Base-by-base conservation (phyloP, 2,797 vertebrate genomes). In the Mormyrops boulengeri region DNA sequence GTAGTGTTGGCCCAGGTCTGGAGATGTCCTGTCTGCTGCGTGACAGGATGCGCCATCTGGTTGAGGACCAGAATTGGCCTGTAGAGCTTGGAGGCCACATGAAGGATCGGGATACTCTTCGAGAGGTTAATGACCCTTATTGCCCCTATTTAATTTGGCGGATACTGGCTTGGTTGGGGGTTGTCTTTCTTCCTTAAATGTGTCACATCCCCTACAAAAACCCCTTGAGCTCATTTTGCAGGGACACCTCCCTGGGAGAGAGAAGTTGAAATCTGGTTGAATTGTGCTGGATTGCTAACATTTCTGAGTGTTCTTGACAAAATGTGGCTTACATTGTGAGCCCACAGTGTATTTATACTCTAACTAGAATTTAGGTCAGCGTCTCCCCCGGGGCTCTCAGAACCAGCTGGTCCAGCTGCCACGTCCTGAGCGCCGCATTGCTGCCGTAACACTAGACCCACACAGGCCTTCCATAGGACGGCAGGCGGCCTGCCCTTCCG, bases 361-460 rank as follows among this genome's bases (percentile, higher is more conserved):
- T 12, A 87, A 87, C 26, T 87, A 50, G 85, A 87, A 87, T 87
- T 55, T 87, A 87, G 85, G 85, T 55, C 85, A 87, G 22, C 9
- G 50, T 49, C 11, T 87, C 85, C 85, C 85, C 12, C 30, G 49
- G 52, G 85, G 85, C 49, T 55, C 52, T 50, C 85, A 38, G 22
- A 55, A 38, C 52, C 85, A 87, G 85, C 49, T 87, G 85, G 52
- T 55, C 30, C 85, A 87, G 85, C 47, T 17, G n/a, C 85, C 50
- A 26, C 50, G n/a, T 55, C 85, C 85, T 26, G n/a, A 53, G 30
- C 85, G 4, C 26, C 85, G 49, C 85, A 87, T 57, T 38, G 85
- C 85, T 87, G 52, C 49, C 49, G 50, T 87, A 87, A 87, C 52
- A 34, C 26, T 86, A 86, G 84, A 53, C 50, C 85, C 85, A 17